Evolutionary conservation across 2,113 vertebrate species (phyloP).

Genomic region (Ictalurus furcatus): DNA sequence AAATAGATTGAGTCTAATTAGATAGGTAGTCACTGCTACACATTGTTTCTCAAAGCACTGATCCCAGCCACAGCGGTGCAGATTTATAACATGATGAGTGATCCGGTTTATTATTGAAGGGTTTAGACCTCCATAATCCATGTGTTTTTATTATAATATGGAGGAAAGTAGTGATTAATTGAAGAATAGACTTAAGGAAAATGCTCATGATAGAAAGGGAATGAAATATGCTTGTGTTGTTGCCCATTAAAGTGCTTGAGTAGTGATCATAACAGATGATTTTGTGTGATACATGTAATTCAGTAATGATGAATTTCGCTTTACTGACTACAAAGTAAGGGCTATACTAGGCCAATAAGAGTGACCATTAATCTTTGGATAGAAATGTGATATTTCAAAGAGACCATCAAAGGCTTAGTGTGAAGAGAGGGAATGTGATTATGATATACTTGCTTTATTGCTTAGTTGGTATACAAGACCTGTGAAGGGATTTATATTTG

Average conservation of each 20-base stretch:
- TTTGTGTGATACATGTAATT: constrained; percentile 48
- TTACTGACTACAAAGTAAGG: constrained; percentile 42
- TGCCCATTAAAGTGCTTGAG: constrained; percentile 24
- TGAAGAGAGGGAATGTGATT: not conserved
- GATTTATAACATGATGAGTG: constrained; percentile 29
- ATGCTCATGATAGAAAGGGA: constrained; percentile 45
- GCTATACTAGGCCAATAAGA: constrained; percentile 12
- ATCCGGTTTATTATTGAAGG: constrained; percentile 40
- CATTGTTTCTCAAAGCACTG: constrained; percentile 21
- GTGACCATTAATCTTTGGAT: constrained; percentile 15
- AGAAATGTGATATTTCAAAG: constrained; percentile 40
- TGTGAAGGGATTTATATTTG: not conserved
- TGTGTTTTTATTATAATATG: constrained; percentile 34
- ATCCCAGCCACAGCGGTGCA: not conserved
- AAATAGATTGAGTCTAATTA: constrained; percentile 39
- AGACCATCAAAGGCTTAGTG: not conserved
- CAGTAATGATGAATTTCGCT: constrained; percentile 36
- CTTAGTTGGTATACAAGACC: not conserved
- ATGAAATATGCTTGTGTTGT: constrained; percentile 41
- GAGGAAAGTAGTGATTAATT: constrained; percentile 41
- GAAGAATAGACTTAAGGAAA: constrained; percentile 43
- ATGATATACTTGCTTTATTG: constrained; percentile 5
- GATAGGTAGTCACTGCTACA: constrained; percentile 13
- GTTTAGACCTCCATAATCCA: constrained; percentile 43
- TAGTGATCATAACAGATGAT: constrained; percentile 39